These are phyloP conservation scores for Chrysodeixis includens DNA, from an alignment of 2,888 invertebrate genomes.

Conservation along the genomic window DNA sequence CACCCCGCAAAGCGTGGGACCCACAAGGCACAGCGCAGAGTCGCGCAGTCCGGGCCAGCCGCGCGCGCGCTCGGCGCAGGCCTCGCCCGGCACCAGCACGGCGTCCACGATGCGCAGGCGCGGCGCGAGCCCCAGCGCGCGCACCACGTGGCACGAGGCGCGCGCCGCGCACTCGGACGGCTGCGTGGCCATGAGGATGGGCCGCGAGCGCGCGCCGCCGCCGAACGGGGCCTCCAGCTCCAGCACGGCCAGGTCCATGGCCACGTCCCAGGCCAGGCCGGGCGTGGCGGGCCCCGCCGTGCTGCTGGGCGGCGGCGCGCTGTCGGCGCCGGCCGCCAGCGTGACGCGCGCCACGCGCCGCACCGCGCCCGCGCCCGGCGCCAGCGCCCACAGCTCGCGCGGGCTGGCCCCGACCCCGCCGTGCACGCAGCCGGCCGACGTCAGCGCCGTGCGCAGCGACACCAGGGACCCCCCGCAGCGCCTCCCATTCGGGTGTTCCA, in stretches of 20 bases:
- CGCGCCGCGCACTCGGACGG: conserved; percentile 64
- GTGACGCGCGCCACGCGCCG: conserved; percentile 53
- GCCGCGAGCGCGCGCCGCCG: conserved; percentile 64
- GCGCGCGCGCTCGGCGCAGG: conserved; percentile 62
- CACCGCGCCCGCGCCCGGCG: conserved; percentile 52
- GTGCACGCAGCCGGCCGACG: conserved; percentile 68
- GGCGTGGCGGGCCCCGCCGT: conserved; percentile 25
- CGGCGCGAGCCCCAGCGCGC: conserved; percentile 56
- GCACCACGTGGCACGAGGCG: conserved; percentile 67
- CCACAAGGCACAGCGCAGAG: conserved; percentile 70
- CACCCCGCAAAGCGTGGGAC: conserved; percentile 72
- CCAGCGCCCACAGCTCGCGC: conserved; percentile 65
- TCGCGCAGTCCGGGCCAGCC: conserved; percentile 66
- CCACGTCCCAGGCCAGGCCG: conserved; percentile 41
- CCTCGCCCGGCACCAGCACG: conserved; percentile 45
- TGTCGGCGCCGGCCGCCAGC: conserved; percentile 47
- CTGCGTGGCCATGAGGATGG: conserved; percentile 73
- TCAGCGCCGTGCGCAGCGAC: conserved; percentile 70
- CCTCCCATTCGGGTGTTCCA: conserved; percentile 65
- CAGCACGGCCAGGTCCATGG: conserved; percentile 71
- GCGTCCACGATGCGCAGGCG: conserved; percentile 63
- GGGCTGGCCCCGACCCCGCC: conserved; percentile 49
- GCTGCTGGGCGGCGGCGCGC: conserved; percentile 25
- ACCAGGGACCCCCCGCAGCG: conserved; percentile 62
- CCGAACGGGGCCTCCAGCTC: conserved; percentile 75